phyloP scores from a whole-genome alignment of 2,888 invertebrate species.

The Notodonta dromedarius region DNA sequence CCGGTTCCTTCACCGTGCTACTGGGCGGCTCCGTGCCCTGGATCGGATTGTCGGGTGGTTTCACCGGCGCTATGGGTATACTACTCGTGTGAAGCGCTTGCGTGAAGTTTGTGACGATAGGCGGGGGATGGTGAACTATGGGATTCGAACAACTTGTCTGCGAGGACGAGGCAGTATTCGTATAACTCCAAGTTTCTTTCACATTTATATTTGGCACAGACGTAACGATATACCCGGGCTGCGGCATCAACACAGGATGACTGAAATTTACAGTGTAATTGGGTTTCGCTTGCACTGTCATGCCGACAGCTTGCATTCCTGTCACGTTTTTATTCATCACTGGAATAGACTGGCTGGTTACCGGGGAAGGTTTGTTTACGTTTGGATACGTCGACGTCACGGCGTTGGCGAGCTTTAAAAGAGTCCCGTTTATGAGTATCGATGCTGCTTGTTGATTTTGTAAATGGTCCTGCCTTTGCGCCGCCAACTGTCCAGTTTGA shows the following conservation, averaged over 20 bases:
- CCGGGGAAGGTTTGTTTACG: conserved; percentile 66
- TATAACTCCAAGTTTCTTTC: conserved; percentile 77
- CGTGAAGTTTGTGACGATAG: conserved; percentile 67
- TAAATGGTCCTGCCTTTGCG: conserved; percentile 70
- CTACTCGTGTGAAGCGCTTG: conserved; percentile 72
- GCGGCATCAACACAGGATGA: conserved; percentile 76
- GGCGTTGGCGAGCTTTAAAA: conserved; percentile 75
- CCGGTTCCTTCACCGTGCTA: conserved; percentile 74
- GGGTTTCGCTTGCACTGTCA: conserved; percentile 80
- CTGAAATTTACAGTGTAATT: conserved; percentile 82
- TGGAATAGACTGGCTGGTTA: conserved; percentile 68
- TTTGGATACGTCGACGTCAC: conserved; percentile 66
- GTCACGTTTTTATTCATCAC: conserved; percentile 75
- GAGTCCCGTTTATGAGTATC: conserved; percentile 79
- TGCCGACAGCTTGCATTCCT: conserved; percentile 74
- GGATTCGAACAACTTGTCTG: conserved; percentile 68
- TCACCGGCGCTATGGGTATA: conserved; percentile 77
- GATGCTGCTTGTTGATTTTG: conserved; percentile 76
- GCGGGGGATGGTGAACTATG: conserved; percentile 68
- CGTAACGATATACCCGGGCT: conserved; percentile 79
- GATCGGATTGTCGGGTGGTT: conserved; percentile 78
- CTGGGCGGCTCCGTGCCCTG: conserved; percentile 79
- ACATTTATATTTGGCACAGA: conserved; percentile 82
- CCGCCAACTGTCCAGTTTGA: conserved; percentile 63
- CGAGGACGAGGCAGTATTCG: conserved; percentile 58